Evolutionary conservation across 2,888 invertebrate species (phyloP), one percentile per base, ranked within the genome.

Genomic region (Leptothorax acervorum): DNA sequence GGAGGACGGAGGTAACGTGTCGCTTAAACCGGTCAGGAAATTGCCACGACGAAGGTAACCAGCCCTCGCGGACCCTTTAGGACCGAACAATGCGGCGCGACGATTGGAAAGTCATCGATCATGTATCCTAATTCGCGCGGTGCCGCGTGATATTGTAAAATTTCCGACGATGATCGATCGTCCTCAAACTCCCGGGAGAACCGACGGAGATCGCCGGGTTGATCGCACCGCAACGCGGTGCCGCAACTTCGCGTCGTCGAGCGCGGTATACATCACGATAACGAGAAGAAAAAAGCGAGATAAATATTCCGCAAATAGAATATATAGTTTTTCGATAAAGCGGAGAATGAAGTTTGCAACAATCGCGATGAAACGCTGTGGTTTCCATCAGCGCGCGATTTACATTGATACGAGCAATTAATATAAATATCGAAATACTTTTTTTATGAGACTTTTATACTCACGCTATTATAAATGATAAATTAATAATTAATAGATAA

Each of bases 71-170:
- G 55, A 12, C 82, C 86, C 83, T 85, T 66, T 42, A 60, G 53
- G 62, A 1, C 42, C 82, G 76, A 83, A 88, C 91, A 91, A 92
- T 92, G 84, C 83, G 81, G 75, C 70, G 86, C 81, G 83, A 74
- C 92, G 93, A 93, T 93, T 91, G 93, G 89, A 93, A 93, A 93
- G 90, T 91, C 87, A 93, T 93, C 93, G 89, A 93, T 93, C 93
- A 93, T 87, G 81, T 83, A 87, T 87, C 88, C 75, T 90, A 90
- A 91, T 90, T 85, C 85, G 75, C 82, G 87, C 86, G 85, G 87
- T 86, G 75, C 73, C 23, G 78, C 86, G 83, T 92, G 92, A 92
- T 90, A 83, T 83, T 93, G 92, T 92, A 93, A 93, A 93, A 92
- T 93, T 93, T 91, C 68, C 87, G 84, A 84, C 73, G 45, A 79